Percentiles rank a stretch among this genome's conserved stretches.
phyloP scores from a whole-genome alignment of 2,113 vertebrate species.

The Menura novaehollandiae region DNA sequence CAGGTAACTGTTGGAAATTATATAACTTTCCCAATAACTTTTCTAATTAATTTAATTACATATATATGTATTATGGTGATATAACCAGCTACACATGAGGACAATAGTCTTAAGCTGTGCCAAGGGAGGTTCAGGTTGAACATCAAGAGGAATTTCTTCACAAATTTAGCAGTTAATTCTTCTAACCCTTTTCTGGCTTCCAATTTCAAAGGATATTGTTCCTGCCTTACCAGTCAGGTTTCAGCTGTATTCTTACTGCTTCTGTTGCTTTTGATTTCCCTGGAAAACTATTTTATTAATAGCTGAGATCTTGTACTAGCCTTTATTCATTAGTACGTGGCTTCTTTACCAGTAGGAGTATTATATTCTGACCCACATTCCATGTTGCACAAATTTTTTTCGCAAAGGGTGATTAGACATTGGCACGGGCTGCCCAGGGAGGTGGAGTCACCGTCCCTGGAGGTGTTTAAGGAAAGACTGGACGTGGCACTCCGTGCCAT shows the following conservation, averaged over 20 bases:
- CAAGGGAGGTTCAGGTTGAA: not conserved
- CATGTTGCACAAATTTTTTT: not conserved
- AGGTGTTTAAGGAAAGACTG: not conserved
- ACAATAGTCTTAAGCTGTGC: too few relatives aligned
- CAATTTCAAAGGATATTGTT: not conserved
- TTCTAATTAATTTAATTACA: not conserved
- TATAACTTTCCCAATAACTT: rapidly evolving
- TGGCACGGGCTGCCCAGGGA: not conserved
- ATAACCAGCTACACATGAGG: not conserved
- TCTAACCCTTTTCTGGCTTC: not conserved
- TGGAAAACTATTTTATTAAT: not conserved
- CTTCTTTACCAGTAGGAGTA: rapidly evolving
- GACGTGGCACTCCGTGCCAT: rapidly evolving
- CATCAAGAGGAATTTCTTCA: not conserved
- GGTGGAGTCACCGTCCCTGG: rapidly evolving
- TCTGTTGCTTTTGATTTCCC: not conserved
- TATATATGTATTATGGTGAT: not conserved
- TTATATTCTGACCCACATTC: not conserved
- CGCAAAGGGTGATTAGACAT: too few relatives aligned
- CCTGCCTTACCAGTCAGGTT: not conserved
- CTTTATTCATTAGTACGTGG: not conserved
- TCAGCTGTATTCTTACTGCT: not conserved
- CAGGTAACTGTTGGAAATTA: not conserved
- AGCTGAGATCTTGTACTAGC: not conserved
- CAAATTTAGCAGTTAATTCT: not conserved